Percentiles rank a stretch among this genome's conserved stretches.
These are phyloP conservation scores for Netta rufina DNA, from an alignment of 2,797 vertebrate species.

Conservation along the genomic window DNA sequence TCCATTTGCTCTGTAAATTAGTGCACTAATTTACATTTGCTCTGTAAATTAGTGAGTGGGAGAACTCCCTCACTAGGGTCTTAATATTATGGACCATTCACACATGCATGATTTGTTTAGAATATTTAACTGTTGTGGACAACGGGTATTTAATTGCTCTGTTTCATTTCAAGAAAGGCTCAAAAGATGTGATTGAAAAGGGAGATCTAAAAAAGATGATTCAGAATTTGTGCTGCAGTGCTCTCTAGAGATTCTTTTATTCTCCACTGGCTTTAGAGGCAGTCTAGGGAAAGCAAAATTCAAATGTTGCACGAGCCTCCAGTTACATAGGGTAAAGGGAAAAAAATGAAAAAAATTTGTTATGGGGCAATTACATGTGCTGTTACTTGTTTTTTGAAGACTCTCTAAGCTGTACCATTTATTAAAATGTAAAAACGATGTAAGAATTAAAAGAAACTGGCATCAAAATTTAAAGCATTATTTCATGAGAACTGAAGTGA, in stretches of 20 bases:
- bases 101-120: background rate
- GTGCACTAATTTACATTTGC: background rate
- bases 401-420: background rate
- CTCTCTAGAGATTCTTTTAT: slow-evolving; percentile 29
- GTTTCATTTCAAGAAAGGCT: background rate
- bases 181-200: background rate
- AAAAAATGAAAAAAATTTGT: background rate
- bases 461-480: background rate
- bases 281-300: background rate
- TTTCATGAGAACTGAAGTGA: background rate
- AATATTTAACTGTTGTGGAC: background rate
- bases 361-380: accelerated
- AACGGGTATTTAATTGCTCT: background rate
- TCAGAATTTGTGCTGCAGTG: slow-evolving; percentile 27
- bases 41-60: background rate
- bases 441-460: background rate
- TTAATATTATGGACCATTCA: background rate
- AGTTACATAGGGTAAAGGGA: background rate
- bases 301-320: background rate
- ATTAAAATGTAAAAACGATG: accelerated
- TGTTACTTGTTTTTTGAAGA: background rate
- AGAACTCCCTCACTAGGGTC: background rate
- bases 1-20: background rate
- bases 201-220: background rate
- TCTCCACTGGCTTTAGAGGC: background rate